A percentile compares a stretch with the other conserved stretches of the same genome.
phyloP scores from a whole-genome alignment of 2,888 invertebrate species.

The Plagodis dolabraria region DNA sequence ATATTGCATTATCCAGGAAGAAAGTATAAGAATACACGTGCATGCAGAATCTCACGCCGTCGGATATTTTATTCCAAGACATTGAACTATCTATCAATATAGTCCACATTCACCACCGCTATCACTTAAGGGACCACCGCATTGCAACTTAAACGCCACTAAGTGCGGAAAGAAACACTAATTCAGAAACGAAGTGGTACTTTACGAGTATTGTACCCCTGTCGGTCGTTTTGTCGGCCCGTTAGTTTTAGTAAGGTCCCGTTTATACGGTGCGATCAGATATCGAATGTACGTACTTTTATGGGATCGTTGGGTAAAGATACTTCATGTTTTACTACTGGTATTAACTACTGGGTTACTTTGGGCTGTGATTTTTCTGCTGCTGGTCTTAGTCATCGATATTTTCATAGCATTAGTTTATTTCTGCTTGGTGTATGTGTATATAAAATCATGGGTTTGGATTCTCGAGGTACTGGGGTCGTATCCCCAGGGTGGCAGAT shows the following conservation, averaged over 20 bases:
- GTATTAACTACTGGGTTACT: no score
- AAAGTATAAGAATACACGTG: no score
- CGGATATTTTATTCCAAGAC: no score
- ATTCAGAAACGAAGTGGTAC: conserved; percentile 24
- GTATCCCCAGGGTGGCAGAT: no score
- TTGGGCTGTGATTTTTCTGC: no score
- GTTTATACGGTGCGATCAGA: conserved; percentile 16
- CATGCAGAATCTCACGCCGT: no score
- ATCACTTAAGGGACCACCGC: conserved; percentile 17
- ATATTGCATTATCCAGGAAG: no score
- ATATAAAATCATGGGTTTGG: background rate
- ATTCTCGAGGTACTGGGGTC: no score
- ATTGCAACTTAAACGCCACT: conserved; percentile 25
- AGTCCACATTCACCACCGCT: no score
- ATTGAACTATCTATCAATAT: no score
- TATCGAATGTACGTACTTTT: background rate
- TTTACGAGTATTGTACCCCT: conserved; percentile 21
- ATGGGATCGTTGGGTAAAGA: background rate
- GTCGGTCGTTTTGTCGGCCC: conserved; percentile 17
- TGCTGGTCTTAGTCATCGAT: no score
- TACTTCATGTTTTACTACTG: no score
- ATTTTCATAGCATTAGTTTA: background rate
- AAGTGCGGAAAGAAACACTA: conserved; percentile 27
- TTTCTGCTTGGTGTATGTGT: background rate
- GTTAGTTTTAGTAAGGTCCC: conserved; percentile 15